Evolutionary conservation across 2,797 vertebrate genomes (phyloP), one percentile per base, ranked within the genome.

Genomic region (Enteromius paludinosus): DNA sequence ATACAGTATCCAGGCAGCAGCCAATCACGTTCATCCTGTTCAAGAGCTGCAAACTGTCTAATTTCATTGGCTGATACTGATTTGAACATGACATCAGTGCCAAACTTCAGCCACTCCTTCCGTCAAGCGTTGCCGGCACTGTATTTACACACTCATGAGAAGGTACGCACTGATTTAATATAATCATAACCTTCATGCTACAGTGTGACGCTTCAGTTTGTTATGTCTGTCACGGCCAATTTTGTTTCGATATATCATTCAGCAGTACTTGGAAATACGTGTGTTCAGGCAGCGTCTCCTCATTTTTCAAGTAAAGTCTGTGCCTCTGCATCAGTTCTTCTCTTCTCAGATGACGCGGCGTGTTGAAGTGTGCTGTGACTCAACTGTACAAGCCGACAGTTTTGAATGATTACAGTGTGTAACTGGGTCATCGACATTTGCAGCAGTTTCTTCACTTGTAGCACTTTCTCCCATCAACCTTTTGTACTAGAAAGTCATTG

Each of bases 351-450:
- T 52, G 49, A 23, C 3, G 0, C 52, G 9, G 2, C 2, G 12
- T 56, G 30, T 59, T 75, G 33, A 68, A 23, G 47, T 25, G 33
- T 41, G 33, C 1, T 6, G 72, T 59, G 71, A 73, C 47, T 73
- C 70, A n/a, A 49, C 49, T 56, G 23, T 28, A 30, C 12, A 56
- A 30, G 35, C 18, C 23, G 1, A 3, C 47, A 45, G 61, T 45
- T 52, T 52, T 65, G 43, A 78, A 20, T 65, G 61, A 78, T 79
- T 59, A 79, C 52, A 43, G 35, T 56, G 64, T 41, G 45, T 69
- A 68, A 69, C 23, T 4, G 61, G 75, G 43, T 75, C 72, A 41
- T 75, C 72, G 43, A 11, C 72, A 28, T 41, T 28, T 18, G 12
- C 54, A 61, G 73, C 73, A 64, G 4, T 66, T 66, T 52, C 62